Evolutionary conservation across 1,140 invertebrate species (phyloP).

Genomic region (Theocolax elegans): DNA sequence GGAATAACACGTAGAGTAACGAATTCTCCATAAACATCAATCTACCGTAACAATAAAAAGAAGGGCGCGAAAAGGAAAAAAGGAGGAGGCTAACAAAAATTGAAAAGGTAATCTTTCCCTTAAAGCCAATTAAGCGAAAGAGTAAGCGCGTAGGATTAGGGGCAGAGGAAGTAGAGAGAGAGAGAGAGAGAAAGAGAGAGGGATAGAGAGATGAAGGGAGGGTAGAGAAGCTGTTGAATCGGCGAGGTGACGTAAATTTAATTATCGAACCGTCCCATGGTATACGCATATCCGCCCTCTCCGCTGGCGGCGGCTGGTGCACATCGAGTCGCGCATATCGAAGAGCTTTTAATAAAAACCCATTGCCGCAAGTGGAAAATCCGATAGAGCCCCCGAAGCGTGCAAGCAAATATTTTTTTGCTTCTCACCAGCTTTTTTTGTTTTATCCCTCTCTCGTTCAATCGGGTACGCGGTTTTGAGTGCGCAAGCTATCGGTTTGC

Average conservation of each 20-base stretch:
- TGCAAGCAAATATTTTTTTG: slow-evolving; percentile 60
- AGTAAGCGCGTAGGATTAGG: slow-evolving; percentile 40
- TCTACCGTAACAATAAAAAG: too few species aligned
- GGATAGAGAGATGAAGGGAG: neutral
- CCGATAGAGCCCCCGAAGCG: slow-evolving; percentile 57
- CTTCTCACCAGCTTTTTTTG: neutral
- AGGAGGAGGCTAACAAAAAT: slow-evolving; percentile 26
- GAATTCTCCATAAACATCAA: too few species aligned
- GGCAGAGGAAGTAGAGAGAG: neutral
- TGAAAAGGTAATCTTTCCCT: slow-evolving; percentile 42
- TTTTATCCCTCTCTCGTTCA: slow-evolving; percentile 40
- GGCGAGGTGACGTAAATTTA: slow-evolving; percentile 52
- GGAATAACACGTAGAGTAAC: too few species aligned
- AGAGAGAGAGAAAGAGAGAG: neutral
- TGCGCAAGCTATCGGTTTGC: slow-evolving; percentile 52
- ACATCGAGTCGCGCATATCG: slow-evolving; percentile 40
- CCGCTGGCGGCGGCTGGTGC: neutral
- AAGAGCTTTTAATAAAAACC: slow-evolving; percentile 60
- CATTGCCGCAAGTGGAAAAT: slow-evolving; percentile 60
- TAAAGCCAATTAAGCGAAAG: slow-evolving; percentile 45
- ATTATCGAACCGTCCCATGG: slow-evolving; percentile 46
- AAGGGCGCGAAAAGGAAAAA: neutral
- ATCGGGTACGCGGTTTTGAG: slow-evolving; percentile 50
- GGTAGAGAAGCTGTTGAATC: slow-evolving; percentile 31
- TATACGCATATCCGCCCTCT: neutral